These are phyloP conservation scores for Drosophila sp. DNA, from an alignment of 1,140 invertebrate genomes.

Conservation along the genomic window DNA sequence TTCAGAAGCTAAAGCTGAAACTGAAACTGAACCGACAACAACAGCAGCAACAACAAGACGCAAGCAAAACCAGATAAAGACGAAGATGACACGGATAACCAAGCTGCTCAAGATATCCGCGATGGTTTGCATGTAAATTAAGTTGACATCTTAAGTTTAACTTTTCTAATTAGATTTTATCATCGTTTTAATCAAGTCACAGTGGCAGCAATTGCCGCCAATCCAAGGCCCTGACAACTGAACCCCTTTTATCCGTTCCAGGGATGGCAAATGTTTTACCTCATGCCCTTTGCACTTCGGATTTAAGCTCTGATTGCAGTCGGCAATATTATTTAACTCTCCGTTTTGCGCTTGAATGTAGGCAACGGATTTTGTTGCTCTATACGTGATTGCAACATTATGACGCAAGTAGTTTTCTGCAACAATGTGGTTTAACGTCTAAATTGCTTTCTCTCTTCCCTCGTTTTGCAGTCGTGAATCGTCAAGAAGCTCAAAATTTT, in stretches of 20 bases:
- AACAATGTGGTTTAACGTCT: conserved; percentile 52
- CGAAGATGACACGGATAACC: background rate
- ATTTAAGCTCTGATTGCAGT: too few relatives aligned
- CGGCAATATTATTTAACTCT: conserved; percentile 10
- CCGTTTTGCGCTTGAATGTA: conserved; percentile 36
- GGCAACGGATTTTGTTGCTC: conserved; percentile 33
- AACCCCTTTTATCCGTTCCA: background rate
- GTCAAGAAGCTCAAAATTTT: conserved; percentile 12
- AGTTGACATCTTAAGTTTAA: conserved; percentile 79
- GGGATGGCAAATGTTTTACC: background rate
- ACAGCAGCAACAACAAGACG: background rate
- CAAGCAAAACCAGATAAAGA: background rate
- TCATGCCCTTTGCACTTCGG: background rate
- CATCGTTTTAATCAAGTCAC: conserved; percentile 79
- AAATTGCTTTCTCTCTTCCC: background rate
- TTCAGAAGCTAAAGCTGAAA: conserved; percentile 9
- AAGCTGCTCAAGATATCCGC: conserved; percentile 10
- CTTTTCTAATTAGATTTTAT: conserved; percentile 83
- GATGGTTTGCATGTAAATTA: conserved; percentile 52
- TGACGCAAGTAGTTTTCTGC: conserved; percentile 25
- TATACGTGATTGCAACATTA: conserved; percentile 26
- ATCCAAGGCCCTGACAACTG: conserved; percentile 3
- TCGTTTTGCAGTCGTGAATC: conserved; percentile 43
- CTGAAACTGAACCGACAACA: background rate
- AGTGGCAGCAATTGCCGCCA: conserved; percentile 40